A percentile compares a stretch with the other conserved stretches of the same genome.
phyloP scores from a whole-genome alignment of 2,888 invertebrate genomes.

The Ichneumon xanthorius region DNA sequence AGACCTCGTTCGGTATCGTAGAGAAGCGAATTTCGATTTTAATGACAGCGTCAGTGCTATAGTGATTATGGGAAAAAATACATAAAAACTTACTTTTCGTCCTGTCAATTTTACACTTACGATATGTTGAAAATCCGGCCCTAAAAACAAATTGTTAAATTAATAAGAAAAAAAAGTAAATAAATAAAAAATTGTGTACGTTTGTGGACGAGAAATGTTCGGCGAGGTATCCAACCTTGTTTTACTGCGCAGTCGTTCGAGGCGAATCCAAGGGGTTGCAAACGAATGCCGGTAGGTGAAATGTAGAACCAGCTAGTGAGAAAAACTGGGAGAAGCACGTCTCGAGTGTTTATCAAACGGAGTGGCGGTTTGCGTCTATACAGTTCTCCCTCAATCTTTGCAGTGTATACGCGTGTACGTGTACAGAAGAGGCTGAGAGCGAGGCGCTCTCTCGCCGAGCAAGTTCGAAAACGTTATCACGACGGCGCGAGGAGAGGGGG shows the following conservation, averaged over 20 bases:
- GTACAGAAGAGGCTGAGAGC: not conserved
- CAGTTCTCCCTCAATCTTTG: constrained; percentile 24
- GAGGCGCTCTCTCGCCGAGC: not conserved
- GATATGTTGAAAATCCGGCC: too few relatives aligned
- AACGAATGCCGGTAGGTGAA: constrained; percentile 10
- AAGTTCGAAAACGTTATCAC: constrained; percentile 46
- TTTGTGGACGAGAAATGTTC: not conserved
- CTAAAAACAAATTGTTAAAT: not conserved
- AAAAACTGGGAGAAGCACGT: constrained; percentile 53
- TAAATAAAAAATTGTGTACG: not conserved
- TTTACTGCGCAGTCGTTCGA: not conserved
- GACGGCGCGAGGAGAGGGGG: constrained; percentile 16
- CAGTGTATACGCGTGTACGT: not conserved
- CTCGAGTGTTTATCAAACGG: constrained; percentile 61
- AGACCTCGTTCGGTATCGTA: not conserved
- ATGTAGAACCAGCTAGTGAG: not conserved
- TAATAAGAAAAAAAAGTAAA: not conserved
- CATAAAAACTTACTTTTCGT: not conserved
- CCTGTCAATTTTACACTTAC: not conserved
- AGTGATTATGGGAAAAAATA: not conserved
- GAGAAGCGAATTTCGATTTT: not conserved
- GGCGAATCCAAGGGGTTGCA: not conserved
- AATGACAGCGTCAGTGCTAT: not conserved
- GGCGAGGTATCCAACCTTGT: not conserved
- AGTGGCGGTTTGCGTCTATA: constrained; percentile 52